These are phyloP conservation scores for Nomada ruficornis DNA, from an alignment of 2,888 invertebrate species.

Conservation along the genomic window DNA sequence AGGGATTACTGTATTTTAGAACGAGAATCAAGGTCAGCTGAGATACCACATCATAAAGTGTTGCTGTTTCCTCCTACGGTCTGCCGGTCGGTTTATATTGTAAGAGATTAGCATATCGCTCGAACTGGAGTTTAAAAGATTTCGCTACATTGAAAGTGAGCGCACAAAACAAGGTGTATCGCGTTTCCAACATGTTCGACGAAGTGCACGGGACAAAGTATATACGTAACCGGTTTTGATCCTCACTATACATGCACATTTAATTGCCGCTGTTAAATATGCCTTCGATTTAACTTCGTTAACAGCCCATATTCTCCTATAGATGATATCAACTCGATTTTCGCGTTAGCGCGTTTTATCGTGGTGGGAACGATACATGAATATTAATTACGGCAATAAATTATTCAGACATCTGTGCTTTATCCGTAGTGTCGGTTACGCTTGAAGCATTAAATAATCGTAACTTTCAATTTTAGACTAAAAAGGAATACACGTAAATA, in stretches of 20 bases:
- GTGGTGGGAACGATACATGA: background rate
- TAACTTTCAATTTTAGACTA: background rate
- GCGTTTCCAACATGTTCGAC: slow-evolving; percentile 43
- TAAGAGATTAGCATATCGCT: slow-evolving; percentile 52
- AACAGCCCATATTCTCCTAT: slow-evolving; percentile 9
- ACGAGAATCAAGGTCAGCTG: slow-evolving; percentile 47
- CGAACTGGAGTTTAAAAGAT: slow-evolving; percentile 32
- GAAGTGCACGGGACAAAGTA: slow-evolving; percentile 37
- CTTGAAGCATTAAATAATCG: background rate
- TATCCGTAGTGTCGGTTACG: background rate
- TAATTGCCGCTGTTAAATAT: slow-evolving; percentile 39
- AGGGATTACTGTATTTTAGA: slow-evolving; percentile 3
- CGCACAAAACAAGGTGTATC: slow-evolving; percentile 27
- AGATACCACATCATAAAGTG: slow-evolving; percentile 29
- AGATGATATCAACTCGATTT: background rate
- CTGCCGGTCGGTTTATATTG: slow-evolving; percentile 21
- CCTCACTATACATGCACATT: slow-evolving; percentile 21
- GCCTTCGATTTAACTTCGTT: slow-evolving; percentile 13
- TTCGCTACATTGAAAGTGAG: slow-evolving; percentile 41
- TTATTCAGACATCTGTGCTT: background rate
- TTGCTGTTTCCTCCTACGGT: slow-evolving; percentile 31
- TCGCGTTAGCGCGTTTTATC: background rate
- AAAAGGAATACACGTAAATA: slow-evolving; percentile 3
- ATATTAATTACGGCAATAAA: slow-evolving; percentile 22
- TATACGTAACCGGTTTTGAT: slow-evolving; percentile 48